Conservation (phyloP, 1,140 invertebrate species). For the Mycetomoellerius zeteki region DNA sequence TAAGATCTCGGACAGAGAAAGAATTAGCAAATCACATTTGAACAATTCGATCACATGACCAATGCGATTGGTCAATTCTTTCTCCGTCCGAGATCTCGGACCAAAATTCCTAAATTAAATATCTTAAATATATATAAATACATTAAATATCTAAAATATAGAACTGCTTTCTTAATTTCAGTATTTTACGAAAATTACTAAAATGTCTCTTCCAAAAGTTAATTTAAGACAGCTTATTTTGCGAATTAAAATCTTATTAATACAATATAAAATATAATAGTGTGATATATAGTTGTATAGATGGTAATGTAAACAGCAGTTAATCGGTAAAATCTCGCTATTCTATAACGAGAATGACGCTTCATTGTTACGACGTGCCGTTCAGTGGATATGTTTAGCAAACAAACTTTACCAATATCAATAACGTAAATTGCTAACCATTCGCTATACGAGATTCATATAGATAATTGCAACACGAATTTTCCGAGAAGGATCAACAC, state of each 20-base stretch:
- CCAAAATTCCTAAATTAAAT: no score
- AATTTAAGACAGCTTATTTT: not conserved
- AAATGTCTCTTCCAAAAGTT: not conserved
- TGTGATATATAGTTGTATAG: not conserved
- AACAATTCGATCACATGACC: no score
- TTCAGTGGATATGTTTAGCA: constrained; percentile 29
- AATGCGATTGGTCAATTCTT: no score
- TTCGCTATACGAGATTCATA: constrained; percentile 15
- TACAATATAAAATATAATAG: not conserved
- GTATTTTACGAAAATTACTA: not conserved
- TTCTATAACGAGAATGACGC: not conserved
- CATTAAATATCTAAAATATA: not conserved
- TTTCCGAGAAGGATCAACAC: constrained; percentile 12
- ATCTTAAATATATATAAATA: no score
- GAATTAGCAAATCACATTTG: no score
- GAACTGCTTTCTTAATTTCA: not conserved
- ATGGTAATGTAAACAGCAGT: not conserved
- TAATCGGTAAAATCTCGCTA: constrained; percentile 34
- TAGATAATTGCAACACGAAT: constrained; percentile 16
- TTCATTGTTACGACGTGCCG: not conserved
- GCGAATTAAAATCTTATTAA: not conserved
- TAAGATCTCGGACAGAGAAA: no score
- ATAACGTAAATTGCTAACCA: constrained; percentile 40
- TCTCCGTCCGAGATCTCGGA: no score
- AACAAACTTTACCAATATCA: constrained; percentile 51